A percentile compares a stretch with the other conserved stretches of the same genome.
Evolutionary conservation across 2,888 invertebrate species (phyloP).

Genomic region (Oxycera nigricornis): DNA sequence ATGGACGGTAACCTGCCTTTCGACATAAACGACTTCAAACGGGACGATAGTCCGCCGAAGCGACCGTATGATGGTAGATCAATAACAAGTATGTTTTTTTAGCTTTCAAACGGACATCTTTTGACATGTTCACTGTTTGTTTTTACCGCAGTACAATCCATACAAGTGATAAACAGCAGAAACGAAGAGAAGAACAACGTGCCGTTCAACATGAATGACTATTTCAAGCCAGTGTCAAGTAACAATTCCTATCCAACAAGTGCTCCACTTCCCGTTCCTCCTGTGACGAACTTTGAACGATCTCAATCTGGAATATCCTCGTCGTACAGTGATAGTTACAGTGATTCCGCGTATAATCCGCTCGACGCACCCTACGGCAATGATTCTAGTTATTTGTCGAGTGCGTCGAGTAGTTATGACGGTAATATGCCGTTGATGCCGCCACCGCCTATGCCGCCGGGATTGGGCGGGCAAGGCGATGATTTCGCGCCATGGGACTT

Average conservation of each 20-base stretch:
- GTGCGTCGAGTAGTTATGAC: conserved; percentile 47
- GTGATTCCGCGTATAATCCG: conserved; percentile 47
- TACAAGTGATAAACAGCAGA: conserved; percentile 68
- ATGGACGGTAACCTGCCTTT: conserved; percentile 71
- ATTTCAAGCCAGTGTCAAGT: conserved; percentile 62
- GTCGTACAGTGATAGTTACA: conserved; percentile 14
- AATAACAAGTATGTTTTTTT: conserved; percentile 40
- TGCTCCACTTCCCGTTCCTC: conserved; percentile 53
- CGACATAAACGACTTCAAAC: conserved; percentile 63
- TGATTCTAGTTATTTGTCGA: conserved; percentile 48
- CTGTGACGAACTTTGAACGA: conserved; percentile 46
- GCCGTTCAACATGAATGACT: conserved; percentile 58
- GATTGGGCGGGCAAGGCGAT: conserved; percentile 54
- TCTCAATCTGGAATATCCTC: conserved; percentile 33
- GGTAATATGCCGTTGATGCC: conserved; percentile 55
- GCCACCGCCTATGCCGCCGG: conserved; percentile 60
- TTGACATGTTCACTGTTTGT: too few species aligned
- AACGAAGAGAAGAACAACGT: conserved; percentile 64
- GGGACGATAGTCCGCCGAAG: conserved; percentile 52
- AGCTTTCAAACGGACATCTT: too few species aligned
- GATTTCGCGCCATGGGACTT: conserved; percentile 62
- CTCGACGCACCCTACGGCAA: conserved; percentile 49
- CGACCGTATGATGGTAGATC: conserved; percentile 26
- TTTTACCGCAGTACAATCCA: conserved; percentile 62
- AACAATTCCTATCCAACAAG: conserved; percentile 51